Base-by-base conservation (phyloP, 2,888 invertebrate genomes). In the Liodrosophila aerea region DNA sequence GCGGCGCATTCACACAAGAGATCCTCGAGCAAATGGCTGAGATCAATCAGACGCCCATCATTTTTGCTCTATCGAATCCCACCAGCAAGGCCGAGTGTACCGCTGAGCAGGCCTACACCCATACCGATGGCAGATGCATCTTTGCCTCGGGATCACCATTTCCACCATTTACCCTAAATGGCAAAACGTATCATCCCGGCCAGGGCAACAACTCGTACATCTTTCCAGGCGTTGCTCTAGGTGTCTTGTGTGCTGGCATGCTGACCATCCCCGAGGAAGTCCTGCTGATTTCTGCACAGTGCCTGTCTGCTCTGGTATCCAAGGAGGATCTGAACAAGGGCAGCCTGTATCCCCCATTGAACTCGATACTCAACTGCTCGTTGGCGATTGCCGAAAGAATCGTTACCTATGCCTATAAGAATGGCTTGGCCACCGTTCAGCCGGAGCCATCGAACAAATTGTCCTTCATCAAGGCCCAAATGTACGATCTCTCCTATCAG, bases 121-220 rank as follows among this genome's bases (percentile, higher is more conserved):
- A 94, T 86, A 98, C 98, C 0, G 93, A 96, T 95, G 99, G 98
- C 33, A 94, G 93, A 63, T 96, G 95, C 50, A 93, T 99, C 64
- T 99, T 99, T 91, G 98, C 98, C 16, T 97, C 97, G 62, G 99
- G 99, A 15, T 98, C 98, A 18, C 99, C 99, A 9, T 99, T 99
- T 91, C 93, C 94, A 45, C 95, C 97, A 0, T 96, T 97, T 58
- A 93, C 92, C 49, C 92, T 94, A 58, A 93, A 95, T 70, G 97
- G 96, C 0, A 94, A 95, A 88, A 93, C 93, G 7, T 94, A 93
- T 88, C 91, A 93, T 85, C 98, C 99, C 0, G 99, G 99, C 0
- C 99, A 99, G 91, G 99, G 99, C 60, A 98, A 98, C 91, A 98
- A 98, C 91, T 94, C 98, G 0, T 98, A 98, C 91, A 97, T 98